Percentiles rank a stretch among this genome's conserved stretches.
phyloP scores from a whole-genome alignment of 2,113 vertebrate species.

The Strigops habroptila region DNA sequence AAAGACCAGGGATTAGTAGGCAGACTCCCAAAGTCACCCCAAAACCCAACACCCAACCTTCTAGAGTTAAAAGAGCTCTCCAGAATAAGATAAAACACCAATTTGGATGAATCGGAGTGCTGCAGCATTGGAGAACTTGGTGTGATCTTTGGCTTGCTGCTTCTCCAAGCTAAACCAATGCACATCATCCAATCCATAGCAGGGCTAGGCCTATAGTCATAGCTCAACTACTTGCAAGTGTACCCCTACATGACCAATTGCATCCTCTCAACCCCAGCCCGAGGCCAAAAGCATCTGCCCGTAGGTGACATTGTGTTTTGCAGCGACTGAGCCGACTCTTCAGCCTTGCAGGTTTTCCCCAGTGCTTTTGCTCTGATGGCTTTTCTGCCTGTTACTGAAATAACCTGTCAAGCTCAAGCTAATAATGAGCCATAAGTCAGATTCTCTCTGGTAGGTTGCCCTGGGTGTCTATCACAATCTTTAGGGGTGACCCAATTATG shows the following conservation, averaged over 20 bases:
- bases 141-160: rapidly evolving
- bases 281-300: not conserved
- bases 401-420: conserved; percentile 65
- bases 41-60: not conserved
- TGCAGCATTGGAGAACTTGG: rapidly evolving
- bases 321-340: not conserved
- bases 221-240: not conserved
- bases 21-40: not conserved
- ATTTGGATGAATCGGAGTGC: rapidly evolving
- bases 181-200: rapidly evolving
- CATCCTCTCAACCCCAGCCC: not conserved
- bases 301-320: not conserved
- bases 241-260: rapidly evolving
- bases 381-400: conserved; percentile 56
- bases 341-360: conserved; percentile 3
- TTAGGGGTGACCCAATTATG: conserved; percentile 80
- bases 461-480: conserved; percentile 63
- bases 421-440: conserved; percentile 69
- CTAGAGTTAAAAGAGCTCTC: not conserved
- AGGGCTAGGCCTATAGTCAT: rapidly evolving
- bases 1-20: not conserved
- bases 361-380: conserved; percentile 20
- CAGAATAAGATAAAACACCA: not conserved
- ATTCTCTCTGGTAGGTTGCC: conserved; percentile 71
- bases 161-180: not conserved